A percentile compares a stretch with the other conserved stretches of the same genome.
Evolutionary conservation across 1,140 invertebrate genomes (phyloP).

Genomic region (Zaprionus gabonicus): DNA sequence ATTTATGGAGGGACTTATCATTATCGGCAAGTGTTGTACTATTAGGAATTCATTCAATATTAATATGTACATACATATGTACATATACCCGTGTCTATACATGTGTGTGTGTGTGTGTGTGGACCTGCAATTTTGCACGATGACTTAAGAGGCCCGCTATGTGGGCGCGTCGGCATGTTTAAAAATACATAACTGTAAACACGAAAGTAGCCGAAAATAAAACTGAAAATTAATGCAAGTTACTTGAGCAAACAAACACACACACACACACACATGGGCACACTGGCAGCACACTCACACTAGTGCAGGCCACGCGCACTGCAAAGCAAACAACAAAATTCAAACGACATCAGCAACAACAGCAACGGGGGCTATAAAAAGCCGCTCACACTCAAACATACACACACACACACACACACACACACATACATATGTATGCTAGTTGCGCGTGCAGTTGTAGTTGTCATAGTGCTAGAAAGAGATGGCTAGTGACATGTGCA

Average conservation of each 20-base stretch:
- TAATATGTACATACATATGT: not conserved
- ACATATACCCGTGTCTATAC: not conserved
- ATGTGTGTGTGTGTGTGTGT: not conserved
- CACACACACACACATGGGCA: conserved; percentile 3
- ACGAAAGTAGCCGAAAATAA: conserved; percentile 49
- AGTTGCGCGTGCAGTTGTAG: conserved; percentile 31
- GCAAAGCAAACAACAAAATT: conserved; percentile 62
- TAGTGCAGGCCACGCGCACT: conserved; percentile 67
- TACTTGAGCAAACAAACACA: conserved; percentile 56
- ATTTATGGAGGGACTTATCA: conserved; percentile 18
- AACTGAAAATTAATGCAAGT: conserved; percentile 50
- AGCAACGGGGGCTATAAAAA: conserved; percentile 51
- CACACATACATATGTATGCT: not conserved
- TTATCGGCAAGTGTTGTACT: conserved; percentile 7
- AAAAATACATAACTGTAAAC: conserved; percentile 51
- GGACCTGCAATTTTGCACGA: conserved; percentile 4
- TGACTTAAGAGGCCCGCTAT: conserved; percentile 38
- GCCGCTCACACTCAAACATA: conserved; percentile 13
- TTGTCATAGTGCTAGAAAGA: conserved; percentile 42
- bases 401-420: conserved; percentile 24
- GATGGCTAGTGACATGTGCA: conserved; percentile 62
- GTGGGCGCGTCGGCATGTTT: conserved; percentile 34
- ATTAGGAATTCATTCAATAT: not conserved
- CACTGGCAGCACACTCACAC: conserved; percentile 29
- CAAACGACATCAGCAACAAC: conserved; percentile 49